Evolutionary conservation across 2,888 invertebrate species (phyloP).

Genomic region (Limnephilus marmoratus): DNA sequence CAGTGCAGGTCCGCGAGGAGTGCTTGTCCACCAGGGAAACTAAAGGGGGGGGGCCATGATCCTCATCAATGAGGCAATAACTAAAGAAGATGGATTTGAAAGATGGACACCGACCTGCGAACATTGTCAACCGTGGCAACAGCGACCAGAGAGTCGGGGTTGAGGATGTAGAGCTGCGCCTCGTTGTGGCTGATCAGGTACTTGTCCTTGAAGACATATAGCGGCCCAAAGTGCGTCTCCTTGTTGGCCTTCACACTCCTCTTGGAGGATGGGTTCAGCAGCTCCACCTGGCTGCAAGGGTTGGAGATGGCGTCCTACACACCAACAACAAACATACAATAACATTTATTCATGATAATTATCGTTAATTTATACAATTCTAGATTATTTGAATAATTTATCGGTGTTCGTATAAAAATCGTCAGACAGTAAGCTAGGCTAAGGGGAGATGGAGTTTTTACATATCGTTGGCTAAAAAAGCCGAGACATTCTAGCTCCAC

Average conservation of each 20-base stretch:
- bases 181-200: constrained; percentile 87
- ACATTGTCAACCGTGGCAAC: constrained; percentile 82
- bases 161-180: constrained; percentile 84
- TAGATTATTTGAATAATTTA: background rate
- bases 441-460: too few relatives aligned
- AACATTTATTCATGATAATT: background rate
- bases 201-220: constrained; percentile 83
- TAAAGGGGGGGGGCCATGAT: too few relatives aligned
- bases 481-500: too few relatives aligned
- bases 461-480: too few relatives aligned
- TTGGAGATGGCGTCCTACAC: constrained; percentile 74
- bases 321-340: constrained; percentile 25
- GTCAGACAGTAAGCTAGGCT: too few relatives aligned
- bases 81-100: constrained; percentile 69
- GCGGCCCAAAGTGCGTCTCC: constrained; percentile 81
- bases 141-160: constrained; percentile 83
- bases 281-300: constrained; percentile 81
- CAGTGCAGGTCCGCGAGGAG: too few relatives aligned
- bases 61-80: constrained; percentile 55
- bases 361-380: background rate
- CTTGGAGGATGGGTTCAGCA: constrained; percentile 81
- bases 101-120: constrained; percentile 75
- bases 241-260: constrained; percentile 67
- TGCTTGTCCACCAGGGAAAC: too few relatives aligned
- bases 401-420: too few relatives aligned